These are phyloP conservation scores for Neoitamus cyanurus DNA, from an alignment of 2,888 invertebrate genomes.

Conservation along the genomic window DNA sequence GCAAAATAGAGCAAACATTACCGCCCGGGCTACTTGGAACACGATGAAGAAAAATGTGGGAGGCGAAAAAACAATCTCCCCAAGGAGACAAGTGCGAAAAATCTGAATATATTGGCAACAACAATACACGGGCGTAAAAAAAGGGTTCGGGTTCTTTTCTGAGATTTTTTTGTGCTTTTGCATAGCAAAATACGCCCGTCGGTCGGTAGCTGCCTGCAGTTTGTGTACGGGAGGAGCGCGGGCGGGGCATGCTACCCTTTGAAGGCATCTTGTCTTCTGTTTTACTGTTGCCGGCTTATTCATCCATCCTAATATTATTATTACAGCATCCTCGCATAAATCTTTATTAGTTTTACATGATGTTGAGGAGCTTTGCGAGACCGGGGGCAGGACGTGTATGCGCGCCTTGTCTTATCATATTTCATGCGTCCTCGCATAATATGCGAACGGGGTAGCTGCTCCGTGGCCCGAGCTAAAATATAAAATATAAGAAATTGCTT, in stretches of 20 bases:
- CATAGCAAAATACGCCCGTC: conserved; percentile 4
- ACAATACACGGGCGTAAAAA: neutral
- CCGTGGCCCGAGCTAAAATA: neutral
- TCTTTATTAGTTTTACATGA: conserved; percentile 43
- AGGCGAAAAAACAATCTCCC: conserved; percentile 18
- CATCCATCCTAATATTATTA: conserved; percentile 30
- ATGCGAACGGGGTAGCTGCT: neutral
- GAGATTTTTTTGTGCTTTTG: neutral
- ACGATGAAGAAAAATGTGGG: neutral
- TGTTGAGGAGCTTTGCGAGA: conserved; percentile 1
- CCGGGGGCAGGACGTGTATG: neutral
- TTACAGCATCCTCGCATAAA: conserved; percentile 37
- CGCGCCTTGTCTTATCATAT: neutral
- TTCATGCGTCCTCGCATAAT: neutral
- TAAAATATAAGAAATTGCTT: neutral
- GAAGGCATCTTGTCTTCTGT: conserved; percentile 21
- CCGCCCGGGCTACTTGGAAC: neutral
- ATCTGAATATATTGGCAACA: neutral
- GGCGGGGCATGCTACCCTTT: neutral
- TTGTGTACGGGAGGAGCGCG: neutral
- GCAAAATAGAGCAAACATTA: conserved; percentile 22
- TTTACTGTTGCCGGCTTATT: conserved; percentile 3
- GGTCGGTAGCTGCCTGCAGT: neutral
- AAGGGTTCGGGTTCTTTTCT: neutral
- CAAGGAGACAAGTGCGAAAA: conserved; percentile 35